Conservation (phyloP, 2,113 vertebrate species). For the Lophura nycthemera region DNA sequence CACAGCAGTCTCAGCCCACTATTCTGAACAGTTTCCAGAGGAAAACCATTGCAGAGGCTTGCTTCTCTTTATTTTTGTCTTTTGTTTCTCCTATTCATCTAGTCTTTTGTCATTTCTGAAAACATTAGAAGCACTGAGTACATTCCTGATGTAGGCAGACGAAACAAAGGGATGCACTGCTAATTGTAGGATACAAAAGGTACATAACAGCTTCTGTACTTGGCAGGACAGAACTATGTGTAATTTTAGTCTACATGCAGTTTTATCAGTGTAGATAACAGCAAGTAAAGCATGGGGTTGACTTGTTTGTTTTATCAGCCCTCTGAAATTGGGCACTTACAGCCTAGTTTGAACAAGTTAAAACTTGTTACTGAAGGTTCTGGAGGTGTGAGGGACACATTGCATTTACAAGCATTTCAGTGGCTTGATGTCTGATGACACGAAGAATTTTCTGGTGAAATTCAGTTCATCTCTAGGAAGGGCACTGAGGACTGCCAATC, state of each 20-base stretch:
- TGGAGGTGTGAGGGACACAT: not conserved
- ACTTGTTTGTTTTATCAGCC: not conserved
- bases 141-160: conserved; percentile 12
- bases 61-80: not conserved
- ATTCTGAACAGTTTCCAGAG: not conserved
- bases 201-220: not conserved
- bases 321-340: conserved; percentile 4
- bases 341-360: not conserved
- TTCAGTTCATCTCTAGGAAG: not conserved
- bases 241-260: conserved; percentile 31
- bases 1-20: not conserved
- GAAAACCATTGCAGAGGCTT: not conserved
- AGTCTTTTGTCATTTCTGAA: not conserved
- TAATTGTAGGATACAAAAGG: not conserved
- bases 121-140: conserved; percentile 20
- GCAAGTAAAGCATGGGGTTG: conserved; percentile 40
- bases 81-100: conserved; percentile 15
- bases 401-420: conserved; percentile 18
- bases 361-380: not conserved
- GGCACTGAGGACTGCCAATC: not conserved
- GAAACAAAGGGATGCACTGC: not conserved
- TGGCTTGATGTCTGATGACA: not conserved
- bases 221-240: conserved; percentile 8
- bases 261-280: conserved; percentile 33
- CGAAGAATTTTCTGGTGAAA: not conserved